Percentiles rank a stretch among this genome's conserved stretches.
Conservation (phyloP, 2,888 invertebrate genomes). For the Athripsodes cinereus region DNA sequence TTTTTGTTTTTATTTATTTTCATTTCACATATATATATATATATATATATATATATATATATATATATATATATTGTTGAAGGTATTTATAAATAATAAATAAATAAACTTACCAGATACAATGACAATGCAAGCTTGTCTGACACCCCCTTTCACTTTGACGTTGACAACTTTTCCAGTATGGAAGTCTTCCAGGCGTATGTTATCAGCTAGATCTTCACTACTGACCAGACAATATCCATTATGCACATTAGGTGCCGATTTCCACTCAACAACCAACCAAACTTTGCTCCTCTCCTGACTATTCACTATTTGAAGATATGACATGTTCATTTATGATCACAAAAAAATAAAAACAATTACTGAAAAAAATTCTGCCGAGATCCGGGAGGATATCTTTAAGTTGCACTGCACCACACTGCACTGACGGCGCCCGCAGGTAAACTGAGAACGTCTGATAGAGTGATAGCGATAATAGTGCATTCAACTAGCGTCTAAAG, state of each 20-base stretch:
- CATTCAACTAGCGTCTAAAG: neutral
- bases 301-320: constrained; percentile 16
- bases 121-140: constrained; percentile 26
- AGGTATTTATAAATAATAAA: no score
- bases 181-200: constrained; percentile 22
- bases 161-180: constrained; percentile 27
- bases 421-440: no score
- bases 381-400: no score
- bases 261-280: constrained; percentile 25
- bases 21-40: no score
- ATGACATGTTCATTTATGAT: neutral
- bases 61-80: no score
- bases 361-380: no score
- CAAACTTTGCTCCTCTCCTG: constrained; percentile 15
- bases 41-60: no score
- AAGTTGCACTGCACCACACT: no score
- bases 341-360: neutral
- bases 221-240: constrained; percentile 19
- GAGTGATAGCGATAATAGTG: no score
- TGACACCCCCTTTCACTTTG: constrained; percentile 8
- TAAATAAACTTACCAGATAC: constrained; percentile 23
- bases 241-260: constrained; percentile 7
- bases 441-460: no score
- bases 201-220: constrained; percentile 15
- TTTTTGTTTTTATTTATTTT: no score